These are phyloP conservation scores for Notothenia coriiceps DNA, from an alignment of 2,113 vertebrate genomes.

Conservation along the genomic window DNA sequence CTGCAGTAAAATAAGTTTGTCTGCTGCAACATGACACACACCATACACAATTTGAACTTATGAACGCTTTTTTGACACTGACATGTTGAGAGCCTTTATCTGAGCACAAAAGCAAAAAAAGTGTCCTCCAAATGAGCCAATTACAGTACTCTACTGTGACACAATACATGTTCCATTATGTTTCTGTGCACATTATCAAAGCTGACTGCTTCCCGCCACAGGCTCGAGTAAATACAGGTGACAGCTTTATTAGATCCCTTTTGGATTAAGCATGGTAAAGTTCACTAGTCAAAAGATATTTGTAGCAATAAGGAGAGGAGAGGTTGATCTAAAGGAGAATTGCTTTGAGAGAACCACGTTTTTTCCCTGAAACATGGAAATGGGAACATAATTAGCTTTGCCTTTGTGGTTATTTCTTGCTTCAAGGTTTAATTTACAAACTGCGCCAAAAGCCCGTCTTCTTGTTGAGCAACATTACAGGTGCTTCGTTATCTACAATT, in stretches of 20 bases:
- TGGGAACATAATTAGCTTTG: not conserved
- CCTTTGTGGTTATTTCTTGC: not conserved
- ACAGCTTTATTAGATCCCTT: not conserved
- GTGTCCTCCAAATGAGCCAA: not conserved
- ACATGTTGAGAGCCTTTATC: not conserved
- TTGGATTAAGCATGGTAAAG: conserved; percentile 4
- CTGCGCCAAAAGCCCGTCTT: not conserved
- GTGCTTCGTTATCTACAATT: not conserved
- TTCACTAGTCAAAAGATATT: conserved; percentile 14
- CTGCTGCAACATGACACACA: not conserved
- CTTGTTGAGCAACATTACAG: not conserved
- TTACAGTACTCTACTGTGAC: not conserved
- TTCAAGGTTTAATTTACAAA: not conserved
- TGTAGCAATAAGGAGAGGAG: not conserved
- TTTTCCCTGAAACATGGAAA: not conserved
- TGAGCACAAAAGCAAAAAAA: not conserved
- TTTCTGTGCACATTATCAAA: not conserved
- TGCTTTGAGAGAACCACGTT: not conserved
- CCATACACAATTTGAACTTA: not conserved
- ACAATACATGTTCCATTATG: not conserved
- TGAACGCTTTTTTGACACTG: not conserved
- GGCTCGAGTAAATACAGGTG: conserved; percentile 15
- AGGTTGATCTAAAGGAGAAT: not conserved
- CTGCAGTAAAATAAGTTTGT: not conserved
- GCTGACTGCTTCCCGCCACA: not conserved